A percentile compares a stretch with the other conserved stretches of the same genome.
These are phyloP conservation scores for Nemoura dubitans DNA, from an alignment of 2,888 invertebrate genomes.

Conservation along the genomic window DNA sequence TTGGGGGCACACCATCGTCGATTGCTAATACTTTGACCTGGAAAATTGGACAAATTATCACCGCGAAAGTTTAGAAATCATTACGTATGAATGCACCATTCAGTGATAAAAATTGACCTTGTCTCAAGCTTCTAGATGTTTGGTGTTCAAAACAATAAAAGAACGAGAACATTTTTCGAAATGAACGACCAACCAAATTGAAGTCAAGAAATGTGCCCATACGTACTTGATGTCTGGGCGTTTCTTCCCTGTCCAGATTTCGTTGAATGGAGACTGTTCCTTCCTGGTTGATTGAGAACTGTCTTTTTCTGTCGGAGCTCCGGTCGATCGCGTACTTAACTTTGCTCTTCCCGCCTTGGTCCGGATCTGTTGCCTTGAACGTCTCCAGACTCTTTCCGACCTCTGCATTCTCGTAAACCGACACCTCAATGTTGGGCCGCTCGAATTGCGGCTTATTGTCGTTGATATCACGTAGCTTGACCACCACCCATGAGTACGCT, in stretches of 20 bases:
- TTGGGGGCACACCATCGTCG: constrained; percentile 92
- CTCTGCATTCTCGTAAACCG: constrained; percentile 90
- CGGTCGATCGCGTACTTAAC: constrained; percentile 63
- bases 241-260: constrained; percentile 91
- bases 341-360: constrained; percentile 93
- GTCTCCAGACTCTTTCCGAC: constrained; percentile 91
- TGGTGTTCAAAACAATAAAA: too few relatives aligned
- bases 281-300: constrained; percentile 64
- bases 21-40: constrained; percentile 92
- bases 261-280: constrained; percentile 95
- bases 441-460: constrained; percentile 97
- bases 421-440: constrained; percentile 90
- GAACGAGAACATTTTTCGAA: too few relatives aligned
- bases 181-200: background rate
- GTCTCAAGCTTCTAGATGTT: too few relatives aligned
- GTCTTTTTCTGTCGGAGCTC: constrained; percentile 63
- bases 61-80: background rate
- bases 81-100: background rate
- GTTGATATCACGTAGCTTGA: constrained; percentile 92
- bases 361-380: constrained; percentile 95
- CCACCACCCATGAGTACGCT: constrained; percentile 94
- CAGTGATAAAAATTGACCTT: background rate
- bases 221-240: constrained; percentile 84
- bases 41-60: constrained; percentile 44
- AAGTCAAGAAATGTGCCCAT: background rate